Percentiles rank a stretch among this genome's conserved stretches.
Conservation (phyloP, 1,140 invertebrate genomes). For the Saccostrea echinata region DNA sequence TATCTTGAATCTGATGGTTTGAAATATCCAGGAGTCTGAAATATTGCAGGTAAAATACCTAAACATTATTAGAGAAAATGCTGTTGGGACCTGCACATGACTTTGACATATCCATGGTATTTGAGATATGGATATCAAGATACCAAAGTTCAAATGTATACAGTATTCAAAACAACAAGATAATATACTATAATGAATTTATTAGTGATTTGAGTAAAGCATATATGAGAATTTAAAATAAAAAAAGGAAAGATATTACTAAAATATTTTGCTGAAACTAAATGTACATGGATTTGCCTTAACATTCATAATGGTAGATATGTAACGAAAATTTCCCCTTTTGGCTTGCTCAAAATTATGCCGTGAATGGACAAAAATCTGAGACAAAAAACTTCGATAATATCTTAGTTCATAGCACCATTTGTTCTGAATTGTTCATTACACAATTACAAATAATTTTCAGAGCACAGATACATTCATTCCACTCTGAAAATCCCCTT, state of each 20-base stretch:
- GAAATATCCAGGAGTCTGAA: too few species aligned
- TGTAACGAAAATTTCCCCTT: neutral
- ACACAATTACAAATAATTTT: neutral
- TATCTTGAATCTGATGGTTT: too few species aligned
- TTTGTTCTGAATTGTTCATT: neutral
- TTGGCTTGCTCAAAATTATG: neutral
- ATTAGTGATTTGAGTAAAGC: neutral
- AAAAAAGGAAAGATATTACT: neutral
- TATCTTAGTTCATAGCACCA: constrained; percentile 1
- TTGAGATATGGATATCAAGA: too few species aligned
- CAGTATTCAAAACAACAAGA: too few species aligned
- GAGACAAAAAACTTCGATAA: neutral
- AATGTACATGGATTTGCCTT: neutral
- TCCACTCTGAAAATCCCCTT: neutral
- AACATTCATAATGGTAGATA: neutral
- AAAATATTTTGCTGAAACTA: neutral
- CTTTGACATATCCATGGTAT: too few species aligned
- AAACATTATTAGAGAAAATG: too few species aligned
- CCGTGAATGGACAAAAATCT: neutral
- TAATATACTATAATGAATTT: neutral
- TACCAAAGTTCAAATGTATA: too few species aligned
- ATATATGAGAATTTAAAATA: neutral
- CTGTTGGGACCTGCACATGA: too few species aligned
- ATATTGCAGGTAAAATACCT: too few species aligned
- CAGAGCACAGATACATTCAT: neutral